These are phyloP conservation scores for Euura lappo DNA, from an alignment of 1,140 invertebrate species.

Conservation along the genomic window DNA sequence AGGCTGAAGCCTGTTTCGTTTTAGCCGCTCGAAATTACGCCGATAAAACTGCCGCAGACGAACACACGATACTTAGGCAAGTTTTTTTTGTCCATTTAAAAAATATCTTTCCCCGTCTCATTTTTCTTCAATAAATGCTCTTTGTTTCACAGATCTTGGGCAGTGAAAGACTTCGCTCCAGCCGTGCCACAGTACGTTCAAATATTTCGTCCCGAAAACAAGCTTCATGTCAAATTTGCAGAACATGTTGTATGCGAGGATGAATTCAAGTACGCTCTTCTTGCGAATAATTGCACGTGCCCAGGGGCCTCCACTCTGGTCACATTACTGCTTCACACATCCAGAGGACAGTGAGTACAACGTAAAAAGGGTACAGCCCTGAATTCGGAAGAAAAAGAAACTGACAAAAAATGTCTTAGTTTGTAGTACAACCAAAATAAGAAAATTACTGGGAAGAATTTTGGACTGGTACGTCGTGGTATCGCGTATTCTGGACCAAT, in stretches of 20 bases:
- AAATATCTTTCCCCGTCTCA: too few species aligned
- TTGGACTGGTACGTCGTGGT: neutral
- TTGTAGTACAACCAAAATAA: too few species aligned
- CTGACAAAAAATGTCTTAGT: too few species aligned
- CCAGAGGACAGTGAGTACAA: conserved; percentile 90
- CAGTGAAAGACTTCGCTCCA: conserved; percentile 97
- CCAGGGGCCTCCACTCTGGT: conserved; percentile 96
- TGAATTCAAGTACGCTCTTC: conserved; percentile 94
- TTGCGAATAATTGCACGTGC: conserved; percentile 98
- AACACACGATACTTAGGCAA: conserved; percentile 92
- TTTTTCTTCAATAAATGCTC: neutral
- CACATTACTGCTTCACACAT: conserved; percentile 93
- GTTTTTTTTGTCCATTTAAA: neutral
- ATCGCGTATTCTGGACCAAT: too few species aligned
- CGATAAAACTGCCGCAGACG: conserved; percentile 96
- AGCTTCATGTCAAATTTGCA: conserved; percentile 97
- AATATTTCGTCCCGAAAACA: conserved; percentile 97
- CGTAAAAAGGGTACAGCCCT: too few species aligned
- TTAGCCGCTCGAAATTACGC: conserved; percentile 93
- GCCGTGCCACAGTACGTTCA: conserved; percentile 97
- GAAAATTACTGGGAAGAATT: neutral
- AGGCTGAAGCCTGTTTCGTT: conserved; percentile 96
- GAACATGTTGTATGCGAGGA: conserved; percentile 98
- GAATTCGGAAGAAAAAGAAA: too few species aligned
- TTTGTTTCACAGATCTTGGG: conserved; percentile 78